These are phyloP conservation scores for Drosophila guanche DNA, from an alignment of 1,140 invertebrate genomes.

Conservation along the genomic window DNA sequence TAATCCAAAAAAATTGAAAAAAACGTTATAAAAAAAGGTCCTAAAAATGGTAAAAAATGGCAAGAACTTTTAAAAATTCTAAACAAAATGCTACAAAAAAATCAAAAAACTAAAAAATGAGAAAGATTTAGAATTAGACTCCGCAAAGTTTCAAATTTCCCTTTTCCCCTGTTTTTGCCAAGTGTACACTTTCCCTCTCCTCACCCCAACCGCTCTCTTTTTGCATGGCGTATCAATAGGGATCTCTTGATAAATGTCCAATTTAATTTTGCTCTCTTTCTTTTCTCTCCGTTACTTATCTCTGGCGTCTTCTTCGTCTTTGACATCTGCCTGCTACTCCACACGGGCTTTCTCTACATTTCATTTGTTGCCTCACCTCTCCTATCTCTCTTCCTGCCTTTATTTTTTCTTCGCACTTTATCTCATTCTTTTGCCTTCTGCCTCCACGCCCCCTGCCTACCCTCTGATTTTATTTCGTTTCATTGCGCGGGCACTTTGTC, in stretches of 20 bases:
- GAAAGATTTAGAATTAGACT: no score
- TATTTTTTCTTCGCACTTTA: slow-evolving; percentile 12
- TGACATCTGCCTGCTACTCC: slow-evolving; percentile 37
- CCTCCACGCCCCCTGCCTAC: slow-evolving; percentile 26
- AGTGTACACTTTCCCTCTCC: no score
- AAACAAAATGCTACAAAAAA: no score
- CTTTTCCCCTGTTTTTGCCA: no score
- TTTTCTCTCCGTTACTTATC: slow-evolving; percentile 68
- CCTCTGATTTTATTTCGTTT: slow-evolving; percentile 52
- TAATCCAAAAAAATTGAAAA: no score
- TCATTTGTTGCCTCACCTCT: slow-evolving; percentile 44
- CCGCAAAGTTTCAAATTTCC: no score
- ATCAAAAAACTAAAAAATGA: no score
- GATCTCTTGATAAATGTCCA: slow-evolving; percentile 83
- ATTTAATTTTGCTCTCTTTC: slow-evolving; percentile 82
- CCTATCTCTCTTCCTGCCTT: slow-evolving; percentile 5
- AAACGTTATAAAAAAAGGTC: no score
- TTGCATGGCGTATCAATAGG: slow-evolving; percentile 75
- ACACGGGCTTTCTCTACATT: slow-evolving; percentile 31
- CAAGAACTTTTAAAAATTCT: no score
- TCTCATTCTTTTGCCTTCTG: slow-evolving; percentile 27
- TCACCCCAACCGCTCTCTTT: no score
- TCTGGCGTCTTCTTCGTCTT: slow-evolving; percentile 30
- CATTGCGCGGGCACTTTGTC: slow-evolving; percentile 61
- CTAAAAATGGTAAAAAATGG: no score